Percentiles rank a stretch among this genome's conserved stretches.
Conservation (phyloP, 64 coral and sea anemone genomes). For the Dendronephthya gigantea region DNA sequence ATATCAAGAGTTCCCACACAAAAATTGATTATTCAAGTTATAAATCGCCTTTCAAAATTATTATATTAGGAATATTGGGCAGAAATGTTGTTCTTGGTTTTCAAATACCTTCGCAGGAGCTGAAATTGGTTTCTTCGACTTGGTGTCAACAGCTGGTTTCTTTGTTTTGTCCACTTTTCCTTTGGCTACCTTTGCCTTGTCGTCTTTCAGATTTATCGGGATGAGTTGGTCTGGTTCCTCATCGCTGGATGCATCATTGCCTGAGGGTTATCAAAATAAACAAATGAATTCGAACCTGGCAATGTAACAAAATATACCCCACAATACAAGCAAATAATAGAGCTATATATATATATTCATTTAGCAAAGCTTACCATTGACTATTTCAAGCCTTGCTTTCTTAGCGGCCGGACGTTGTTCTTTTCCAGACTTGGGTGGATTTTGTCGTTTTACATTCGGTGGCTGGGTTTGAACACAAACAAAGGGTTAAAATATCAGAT, state of each 20-base stretch:
- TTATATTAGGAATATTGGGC: no score
- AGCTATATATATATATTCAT: no score
- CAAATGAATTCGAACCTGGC: no score
- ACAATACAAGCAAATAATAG: no score
- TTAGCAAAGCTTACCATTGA: not conserved
- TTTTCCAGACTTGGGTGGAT: not conserved
- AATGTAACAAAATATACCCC: no score
- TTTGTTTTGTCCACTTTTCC: not conserved
- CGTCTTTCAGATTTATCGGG: not conserved
- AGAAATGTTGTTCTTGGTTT: no score
- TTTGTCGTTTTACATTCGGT: not conserved
- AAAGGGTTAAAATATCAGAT: no score
- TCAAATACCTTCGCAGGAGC: not conserved
- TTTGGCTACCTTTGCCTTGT: not conserved
- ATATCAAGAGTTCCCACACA: no score
- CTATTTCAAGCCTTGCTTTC: not conserved
- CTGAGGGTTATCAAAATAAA: not conserved
- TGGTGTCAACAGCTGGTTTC: not conserved
- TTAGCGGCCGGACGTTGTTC: not conserved
- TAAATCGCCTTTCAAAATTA: no score
- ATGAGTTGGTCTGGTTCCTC: not conserved
- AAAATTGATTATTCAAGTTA: no score
- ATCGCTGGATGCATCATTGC: not conserved
- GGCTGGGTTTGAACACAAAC: no score
- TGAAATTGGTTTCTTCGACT: not conserved